Base-by-base conservation (phyloP, 2,113 vertebrate genomes). In the Poecilia latipinna region DNA sequence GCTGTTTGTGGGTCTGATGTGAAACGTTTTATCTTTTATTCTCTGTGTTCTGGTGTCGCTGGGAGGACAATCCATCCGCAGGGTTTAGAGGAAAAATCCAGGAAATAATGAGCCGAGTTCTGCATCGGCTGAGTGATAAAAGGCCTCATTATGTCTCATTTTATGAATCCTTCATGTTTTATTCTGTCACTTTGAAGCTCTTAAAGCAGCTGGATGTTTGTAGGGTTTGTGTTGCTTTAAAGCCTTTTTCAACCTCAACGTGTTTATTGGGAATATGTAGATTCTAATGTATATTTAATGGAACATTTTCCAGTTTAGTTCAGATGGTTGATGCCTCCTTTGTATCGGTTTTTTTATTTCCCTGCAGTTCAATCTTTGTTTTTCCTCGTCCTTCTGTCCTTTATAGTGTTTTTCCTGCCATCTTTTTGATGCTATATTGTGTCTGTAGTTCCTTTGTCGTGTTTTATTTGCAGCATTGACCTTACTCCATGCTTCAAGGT, bases 1-100 rank as follows among this genome's bases (percentile, higher is more conserved):
- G 5, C 65, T 48, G 42, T 69, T 42, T 57, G 68, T 69, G 2
- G 24, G 17, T 70, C 44, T 70, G 61, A 75, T 69, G 44, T 72
- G n/a, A 24, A 69, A 19, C 19, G n/a, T 13, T 42, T 80, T 61
- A 77, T 85, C 78, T 77, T 75, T 70, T 61, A 72, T 86, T 84
- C 70, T 72, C 51, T 74, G 61, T 82, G 76, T 76, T 76, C 51
- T 61, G 13, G 1, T 77, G 19, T 78, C 65, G 72, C 15, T 68
- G 64, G 60, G 64, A 65, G 62, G 65, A 29, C 31, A n/a, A 51
- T 26, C 19, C 51, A 8, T 68, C 74, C 33, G 57, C 32, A 26
- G 62, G 37, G 24, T 60, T 7, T 10, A 26, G 35, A 44, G 54
- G 13, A 51, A 33, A 37, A 54, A 54, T 22, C 51, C 51, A n/a